phyloP scores from a whole-genome alignment of 2,797 vertebrate genomes.

The Syngnathus rostellatus region DNA sequence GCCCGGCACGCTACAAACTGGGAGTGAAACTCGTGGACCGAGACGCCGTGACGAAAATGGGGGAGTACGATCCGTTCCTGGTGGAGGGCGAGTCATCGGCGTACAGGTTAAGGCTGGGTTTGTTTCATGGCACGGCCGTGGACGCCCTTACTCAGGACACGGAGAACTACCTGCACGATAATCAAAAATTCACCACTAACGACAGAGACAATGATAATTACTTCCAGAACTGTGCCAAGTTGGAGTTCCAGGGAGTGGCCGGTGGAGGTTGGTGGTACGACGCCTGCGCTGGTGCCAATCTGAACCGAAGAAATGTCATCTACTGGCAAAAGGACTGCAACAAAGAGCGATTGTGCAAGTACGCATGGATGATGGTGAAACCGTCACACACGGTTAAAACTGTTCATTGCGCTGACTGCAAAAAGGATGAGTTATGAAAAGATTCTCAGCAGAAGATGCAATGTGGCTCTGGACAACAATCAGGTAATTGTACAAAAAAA shows the following conservation, averaged over 20 bases:
- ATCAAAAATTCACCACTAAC: constrained; percentile 82
- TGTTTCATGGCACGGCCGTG: constrained; percentile 73
- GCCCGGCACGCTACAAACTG: constrained; percentile 64
- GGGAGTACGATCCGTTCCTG: constrained; percentile 72
- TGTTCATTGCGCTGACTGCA: constrained; percentile 47
- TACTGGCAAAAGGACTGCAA: constrained; percentile 84
- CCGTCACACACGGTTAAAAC: constrained; percentile 61
- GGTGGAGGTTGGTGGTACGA: constrained; percentile 83
- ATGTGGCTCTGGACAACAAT: too few relatives aligned
- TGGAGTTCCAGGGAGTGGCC: constrained; percentile 73
- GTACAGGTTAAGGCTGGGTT: constrained; percentile 74
- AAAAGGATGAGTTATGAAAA: constrained; percentile 68
- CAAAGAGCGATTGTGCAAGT: constrained; percentile 74
- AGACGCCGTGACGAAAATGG: constrained; percentile 68
- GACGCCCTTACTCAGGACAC: constrained; percentile 80
- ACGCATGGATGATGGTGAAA: constrained; percentile 81
- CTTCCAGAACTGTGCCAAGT: constrained; percentile 76
- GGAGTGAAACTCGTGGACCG: constrained; percentile 76
- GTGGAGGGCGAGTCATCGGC: constrained; percentile 72
- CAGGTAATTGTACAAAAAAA: not conserved
- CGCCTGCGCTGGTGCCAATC: constrained; percentile 75
- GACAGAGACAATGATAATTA: constrained; percentile 82
- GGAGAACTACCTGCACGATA: constrained; percentile 84
- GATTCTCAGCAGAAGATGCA: not conserved
- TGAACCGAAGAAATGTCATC: constrained; percentile 78